Evolutionary conservation across 1,140 invertebrate genomes (phyloP).

Genomic region (Capitella teleta): DNA sequence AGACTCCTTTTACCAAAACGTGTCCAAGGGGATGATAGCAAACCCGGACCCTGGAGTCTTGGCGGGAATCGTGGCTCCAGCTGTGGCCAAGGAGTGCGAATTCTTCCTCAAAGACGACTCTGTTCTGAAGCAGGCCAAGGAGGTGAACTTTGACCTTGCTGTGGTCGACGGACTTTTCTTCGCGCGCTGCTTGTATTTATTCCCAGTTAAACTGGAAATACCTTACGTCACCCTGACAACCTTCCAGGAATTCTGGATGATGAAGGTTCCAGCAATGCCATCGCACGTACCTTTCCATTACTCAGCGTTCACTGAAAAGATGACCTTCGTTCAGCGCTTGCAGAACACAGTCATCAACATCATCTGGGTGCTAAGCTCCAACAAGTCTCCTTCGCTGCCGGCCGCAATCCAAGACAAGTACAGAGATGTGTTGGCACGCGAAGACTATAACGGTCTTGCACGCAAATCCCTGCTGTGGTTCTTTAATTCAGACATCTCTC

Average conservation of each 20-base stretch:
- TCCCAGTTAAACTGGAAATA: background rate
- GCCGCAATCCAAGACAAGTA: background rate
- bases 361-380: background rate
- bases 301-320: background rate
- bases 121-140: no score
- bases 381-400: background rate
- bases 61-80: no score
- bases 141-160: constrained; percentile 4
- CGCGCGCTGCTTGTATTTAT: background rate
- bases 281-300: background rate
- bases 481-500: background rate
- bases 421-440: background rate
- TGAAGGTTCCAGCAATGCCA: background rate
- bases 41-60: no score
- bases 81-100: no score
- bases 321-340: background rate
- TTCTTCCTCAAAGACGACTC: no score
- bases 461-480: background rate
- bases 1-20: no score
- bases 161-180: background rate
- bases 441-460: background rate
- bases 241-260: background rate
- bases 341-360: background rate
- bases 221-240: background rate
- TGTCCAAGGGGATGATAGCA: no score